Conservation (phyloP, 2,888 invertebrate genomes). For the Heliothis peltigera region DNA sequence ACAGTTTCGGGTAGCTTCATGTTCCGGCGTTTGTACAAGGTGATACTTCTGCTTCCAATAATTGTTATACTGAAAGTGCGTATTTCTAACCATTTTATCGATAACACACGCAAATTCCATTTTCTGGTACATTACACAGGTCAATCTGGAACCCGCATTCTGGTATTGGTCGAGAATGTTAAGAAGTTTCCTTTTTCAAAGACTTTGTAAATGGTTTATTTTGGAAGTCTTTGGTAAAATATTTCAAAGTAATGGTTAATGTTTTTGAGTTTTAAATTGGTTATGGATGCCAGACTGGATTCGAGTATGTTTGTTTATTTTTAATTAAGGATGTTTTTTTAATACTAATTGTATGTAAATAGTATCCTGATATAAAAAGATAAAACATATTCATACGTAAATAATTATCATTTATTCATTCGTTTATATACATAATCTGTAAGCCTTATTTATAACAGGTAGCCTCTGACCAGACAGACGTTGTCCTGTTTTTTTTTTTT, state of each 20-base stretch:
- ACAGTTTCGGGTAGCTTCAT: too few relatives aligned
- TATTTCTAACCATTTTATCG: slow-evolving; percentile 71
- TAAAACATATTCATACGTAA: too few relatives aligned
- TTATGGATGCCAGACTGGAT: background rate
- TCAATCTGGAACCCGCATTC: slow-evolving; percentile 67
- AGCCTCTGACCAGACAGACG: too few relatives aligned
- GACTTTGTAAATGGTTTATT: slow-evolving; percentile 19
- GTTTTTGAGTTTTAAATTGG: background rate
- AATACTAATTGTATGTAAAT: too few relatives aligned
- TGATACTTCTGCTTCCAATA: background rate
- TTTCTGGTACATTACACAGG: slow-evolving; percentile 84
- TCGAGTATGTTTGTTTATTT: background rate
- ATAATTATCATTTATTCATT: too few relatives aligned
- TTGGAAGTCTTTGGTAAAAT: slow-evolving; percentile 16
- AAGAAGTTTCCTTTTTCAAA: slow-evolving; percentile 4
- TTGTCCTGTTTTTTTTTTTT: too few relatives aligned
- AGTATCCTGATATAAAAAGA: too few relatives aligned
- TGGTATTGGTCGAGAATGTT: slow-evolving; percentile 55
- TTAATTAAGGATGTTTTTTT: background rate
- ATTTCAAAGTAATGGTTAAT: background rate
- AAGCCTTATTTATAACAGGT: too few relatives aligned
- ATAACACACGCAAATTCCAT: slow-evolving; percentile 79
- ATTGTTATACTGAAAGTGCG: slow-evolving; percentile 34
- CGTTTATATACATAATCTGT: too few relatives aligned
- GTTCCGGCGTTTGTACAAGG: too few relatives aligned